phyloP scores from a whole-genome alignment of 1,140 invertebrate species.

The Zaprionus ornatus region DNA sequence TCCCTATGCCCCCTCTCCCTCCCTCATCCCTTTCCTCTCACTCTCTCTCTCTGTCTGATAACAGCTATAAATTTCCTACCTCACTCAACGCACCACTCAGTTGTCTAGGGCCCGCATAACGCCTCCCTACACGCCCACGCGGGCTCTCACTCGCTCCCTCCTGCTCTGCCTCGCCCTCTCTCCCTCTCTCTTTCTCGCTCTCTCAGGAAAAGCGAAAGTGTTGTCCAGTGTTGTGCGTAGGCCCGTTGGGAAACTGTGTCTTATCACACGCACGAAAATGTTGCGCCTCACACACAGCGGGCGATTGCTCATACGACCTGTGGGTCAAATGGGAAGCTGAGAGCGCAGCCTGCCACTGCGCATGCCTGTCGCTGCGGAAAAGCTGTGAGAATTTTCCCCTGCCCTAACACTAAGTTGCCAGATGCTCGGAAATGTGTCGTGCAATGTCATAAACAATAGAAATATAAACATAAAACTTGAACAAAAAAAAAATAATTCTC shows the following conservation, averaged over 20 bases:
- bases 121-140: conserved; percentile 41
- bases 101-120: conserved; percentile 65
- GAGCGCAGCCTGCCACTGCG: conserved; percentile 37
- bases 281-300: conserved; percentile 49
- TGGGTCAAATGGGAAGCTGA: conserved; percentile 38
- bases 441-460: conserved; percentile 2
- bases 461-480: not conserved
- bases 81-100: conserved; percentile 70
- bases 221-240: conserved; percentile 25
- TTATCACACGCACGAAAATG: conserved; percentile 77
- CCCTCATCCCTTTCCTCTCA: not conserved
- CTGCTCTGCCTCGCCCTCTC: conserved; percentile 5
- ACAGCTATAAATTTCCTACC: conserved; percentile 79
- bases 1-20: conserved; percentile 18
- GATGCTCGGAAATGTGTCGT: conserved; percentile 27
- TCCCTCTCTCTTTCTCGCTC: not conserved
- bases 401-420: conserved; percentile 49
- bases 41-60: conserved; percentile 48
- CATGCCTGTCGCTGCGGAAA: conserved; percentile 54
- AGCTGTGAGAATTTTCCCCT: conserved; percentile 63
- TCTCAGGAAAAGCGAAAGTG: conserved; percentile 65
- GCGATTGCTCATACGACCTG: conserved; percentile 69
- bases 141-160: not conserved
- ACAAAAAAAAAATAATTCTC: not conserved
- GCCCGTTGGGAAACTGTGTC: conserved; percentile 39